Base-by-base conservation (phyloP, 2,797 vertebrate species). In the Scomberomorus guttatus region DNA sequence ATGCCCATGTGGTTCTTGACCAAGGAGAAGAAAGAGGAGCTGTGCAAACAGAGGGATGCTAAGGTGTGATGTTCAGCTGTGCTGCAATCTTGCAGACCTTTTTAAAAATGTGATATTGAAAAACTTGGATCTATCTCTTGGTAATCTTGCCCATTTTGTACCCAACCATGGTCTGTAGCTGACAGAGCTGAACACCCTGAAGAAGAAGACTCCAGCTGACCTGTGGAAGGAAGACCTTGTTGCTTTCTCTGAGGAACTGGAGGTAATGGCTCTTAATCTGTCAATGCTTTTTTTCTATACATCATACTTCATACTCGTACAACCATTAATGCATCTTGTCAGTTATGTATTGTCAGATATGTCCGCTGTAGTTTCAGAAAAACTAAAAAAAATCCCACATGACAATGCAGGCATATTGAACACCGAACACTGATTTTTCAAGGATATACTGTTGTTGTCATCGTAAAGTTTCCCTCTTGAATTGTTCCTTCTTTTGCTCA, bases 1-100 rank as follows among this genome's bases (percentile, higher is more conserved):
- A 99, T 99, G 98, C 98, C 98, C 57, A 97, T 99, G 90, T 99
- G 98, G 98, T 99, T 94, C 89, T 87, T 99, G 85, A 98, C 96
- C 59, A 99, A 99, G 79, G 98, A 99, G 80, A 99, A 99, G 94
- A 99, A 99, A 44, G 98, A 99, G 17, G 98, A 99, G 72, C 94
- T 99, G 32, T 98, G 98, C 88, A 98, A 92, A 64, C 97, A 98
- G 87, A 96, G 96, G 69, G 96, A 97, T 68, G 92, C 93, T 11
- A 99, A 99, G 96, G 98, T 99, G 24, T 32, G 76, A 18, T 15
- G 11, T 29, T 27, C 3, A 51, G 7, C 27, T 48, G 2, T 37
- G 32, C 34, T 9, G n/a, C 15, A n/a, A 20, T 44, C 6, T 34
- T 14, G 18, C 15, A 1, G 4, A n/a, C 12, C 4, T 13, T 59